Percentiles rank a stretch among this genome's conserved stretches.
Evolutionary conservation across 2,888 invertebrate genomes (phyloP).

Genomic region (Scaptomyza reducta): DNA sequence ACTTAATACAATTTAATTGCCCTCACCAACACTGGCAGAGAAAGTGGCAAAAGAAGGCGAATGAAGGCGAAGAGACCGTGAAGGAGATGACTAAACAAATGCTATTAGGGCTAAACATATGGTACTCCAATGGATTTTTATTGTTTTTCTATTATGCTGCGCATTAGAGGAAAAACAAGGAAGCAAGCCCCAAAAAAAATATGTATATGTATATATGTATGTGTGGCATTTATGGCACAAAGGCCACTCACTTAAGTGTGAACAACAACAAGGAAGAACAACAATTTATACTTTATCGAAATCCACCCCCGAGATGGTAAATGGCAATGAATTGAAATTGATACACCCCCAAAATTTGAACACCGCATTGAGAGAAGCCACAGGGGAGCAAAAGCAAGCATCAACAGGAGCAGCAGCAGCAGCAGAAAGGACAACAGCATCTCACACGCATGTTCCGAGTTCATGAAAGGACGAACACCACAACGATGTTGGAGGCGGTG

Average conservation of each 20-base stretch:
- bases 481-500: slow-evolving; percentile 33
- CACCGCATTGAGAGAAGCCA: slow-evolving; percentile 67
- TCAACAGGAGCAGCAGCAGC: slow-evolving; percentile 30
- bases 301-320: slow-evolving; percentile 68
- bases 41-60: slow-evolving; percentile 12
- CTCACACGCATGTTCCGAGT: slow-evolving; percentile 47
- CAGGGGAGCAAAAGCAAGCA: slow-evolving; percentile 59
- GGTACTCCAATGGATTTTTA: slow-evolving; percentile 71
- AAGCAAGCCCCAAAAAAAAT: slow-evolving; percentile 61
- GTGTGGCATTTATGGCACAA: slow-evolving; percentile 49
- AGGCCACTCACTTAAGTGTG: slow-evolving; percentile 77
- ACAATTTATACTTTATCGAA: slow-evolving; percentile 58
- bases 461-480: slow-evolving; percentile 35
- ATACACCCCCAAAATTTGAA: slow-evolving; percentile 80
- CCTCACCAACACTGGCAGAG: slow-evolving; percentile 31
- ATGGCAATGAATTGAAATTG: slow-evolving; percentile 78
- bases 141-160: slow-evolving; percentile 59
- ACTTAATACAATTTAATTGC: slow-evolving; percentile 59
- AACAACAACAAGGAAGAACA: slow-evolving; percentile 55
- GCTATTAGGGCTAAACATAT: slow-evolving; percentile 69
- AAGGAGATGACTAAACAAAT: slow-evolving; percentile 25
- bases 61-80: background rate
- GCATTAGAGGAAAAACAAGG: slow-evolving; percentile 37
- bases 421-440: slow-evolving; percentile 38
- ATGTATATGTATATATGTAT: too few species aligned